Conservation (phyloP, 2,888 invertebrate genomes). For the Anarsia innoxiella region DNA sequence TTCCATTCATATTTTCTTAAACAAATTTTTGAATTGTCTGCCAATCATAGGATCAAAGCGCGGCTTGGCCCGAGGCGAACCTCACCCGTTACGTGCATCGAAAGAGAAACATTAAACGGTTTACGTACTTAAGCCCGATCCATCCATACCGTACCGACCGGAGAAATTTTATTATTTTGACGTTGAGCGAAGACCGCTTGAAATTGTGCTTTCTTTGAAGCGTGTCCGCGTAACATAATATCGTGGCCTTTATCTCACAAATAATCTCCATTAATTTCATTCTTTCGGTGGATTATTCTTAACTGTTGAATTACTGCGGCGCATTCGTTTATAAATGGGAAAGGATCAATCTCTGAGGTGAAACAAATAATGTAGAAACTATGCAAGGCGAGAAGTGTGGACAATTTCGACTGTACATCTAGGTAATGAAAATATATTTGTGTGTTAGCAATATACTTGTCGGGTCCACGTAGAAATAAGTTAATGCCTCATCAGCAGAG, state of each 20-base stretch:
- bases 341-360: too few relatives aligned
- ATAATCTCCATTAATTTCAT: conserved; percentile 1
- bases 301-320: background rate
- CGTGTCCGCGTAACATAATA: conserved; percentile 24
- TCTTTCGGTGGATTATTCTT: background rate
- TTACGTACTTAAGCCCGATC: too few relatives aligned
- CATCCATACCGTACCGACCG: conserved; percentile 23
- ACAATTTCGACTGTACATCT: too few relatives aligned
- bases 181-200: conserved; percentile 12
- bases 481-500: too few relatives aligned
- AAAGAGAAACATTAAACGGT: conserved; percentile 30
- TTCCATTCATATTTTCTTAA: background rate
- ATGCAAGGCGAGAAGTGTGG: too few relatives aligned
- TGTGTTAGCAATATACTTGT: too few relatives aligned
- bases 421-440: too few relatives aligned
- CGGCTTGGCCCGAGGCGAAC: conserved; percentile 7
- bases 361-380: too few relatives aligned
- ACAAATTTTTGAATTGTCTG: conserved; percentile 30
- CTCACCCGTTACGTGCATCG: conserved; percentile 21
- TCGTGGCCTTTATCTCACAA: conserved; percentile 7
- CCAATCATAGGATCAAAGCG: background rate
- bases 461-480: too few relatives aligned
- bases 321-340: too few relatives aligned
- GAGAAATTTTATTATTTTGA: conserved; percentile 28
- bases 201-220: conserved; percentile 13